Conservation (phyloP, 2,888 invertebrate genomes). For the Lottia gigantea region DNA sequence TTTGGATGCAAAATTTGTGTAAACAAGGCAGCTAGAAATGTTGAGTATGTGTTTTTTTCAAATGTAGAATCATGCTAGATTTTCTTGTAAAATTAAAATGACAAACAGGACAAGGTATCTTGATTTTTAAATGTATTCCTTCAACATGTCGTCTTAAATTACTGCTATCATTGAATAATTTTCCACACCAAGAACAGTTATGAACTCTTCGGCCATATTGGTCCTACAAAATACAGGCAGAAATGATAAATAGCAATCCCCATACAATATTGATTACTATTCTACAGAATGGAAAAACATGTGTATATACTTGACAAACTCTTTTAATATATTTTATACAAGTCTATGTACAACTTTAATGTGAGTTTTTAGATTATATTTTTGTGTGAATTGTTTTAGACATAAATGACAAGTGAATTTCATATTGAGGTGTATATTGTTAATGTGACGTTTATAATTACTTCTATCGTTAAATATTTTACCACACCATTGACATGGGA, state of each 20-base stretch:
- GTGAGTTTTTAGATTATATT: too few species aligned
- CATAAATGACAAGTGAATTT: conserved; percentile 1
- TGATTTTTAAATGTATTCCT: background rate
- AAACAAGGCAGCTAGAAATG: too few species aligned
- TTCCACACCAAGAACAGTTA: conserved; percentile 6
- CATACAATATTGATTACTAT: too few species aligned
- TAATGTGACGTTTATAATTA: background rate
- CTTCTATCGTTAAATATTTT: background rate
- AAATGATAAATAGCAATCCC: too few species aligned
- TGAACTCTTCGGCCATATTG: background rate
- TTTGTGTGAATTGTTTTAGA: background rate
- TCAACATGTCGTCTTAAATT: background rate
- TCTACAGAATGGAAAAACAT: too few species aligned
- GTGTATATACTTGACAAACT: too few species aligned
- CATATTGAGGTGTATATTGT: background rate
- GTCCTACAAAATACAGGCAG: background rate
- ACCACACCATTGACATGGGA: conserved; percentile 4
- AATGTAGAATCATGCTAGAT: background rate
- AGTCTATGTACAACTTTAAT: too few species aligned
- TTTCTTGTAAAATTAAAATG: background rate
- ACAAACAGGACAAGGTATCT: conserved; percentile 1
- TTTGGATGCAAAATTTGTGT: too few species aligned
- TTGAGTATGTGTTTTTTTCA: background rate
- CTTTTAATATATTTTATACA: too few species aligned
- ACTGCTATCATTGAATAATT: background rate